Percentiles rank a stretch among this genome's conserved stretches.
These are phyloP conservation scores for Laterallus jamaicensis DNA, from an alignment of 2,113 vertebrate species.

Conservation along the genomic window DNA sequence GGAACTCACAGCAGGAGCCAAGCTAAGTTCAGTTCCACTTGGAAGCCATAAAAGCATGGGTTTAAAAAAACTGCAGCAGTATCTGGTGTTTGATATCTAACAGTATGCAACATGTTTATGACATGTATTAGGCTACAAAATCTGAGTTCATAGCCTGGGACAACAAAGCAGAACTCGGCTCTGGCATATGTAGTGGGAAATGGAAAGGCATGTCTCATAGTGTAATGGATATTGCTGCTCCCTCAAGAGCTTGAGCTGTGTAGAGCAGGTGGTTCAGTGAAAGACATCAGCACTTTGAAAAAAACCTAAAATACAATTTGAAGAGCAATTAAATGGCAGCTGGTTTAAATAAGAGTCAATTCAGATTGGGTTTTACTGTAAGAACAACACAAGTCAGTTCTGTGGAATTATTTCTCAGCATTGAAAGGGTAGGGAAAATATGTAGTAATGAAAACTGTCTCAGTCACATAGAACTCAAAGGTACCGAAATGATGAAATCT, in stretches of 20 bases:
- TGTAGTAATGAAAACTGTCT: neutral
- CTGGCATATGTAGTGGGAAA: conserved; percentile 57
- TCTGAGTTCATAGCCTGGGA: conserved; percentile 52
- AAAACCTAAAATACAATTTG: conserved; percentile 26
- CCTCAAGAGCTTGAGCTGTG: conserved; percentile 53
- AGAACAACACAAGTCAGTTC: neutral
- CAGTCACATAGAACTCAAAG: neutral
- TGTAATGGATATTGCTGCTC: conserved; percentile 67
- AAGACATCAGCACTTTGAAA: conserved; percentile 23
- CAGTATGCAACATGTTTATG: conserved; percentile 68
- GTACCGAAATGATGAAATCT: neutral
- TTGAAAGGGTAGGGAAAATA: neutral
- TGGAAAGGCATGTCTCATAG: conserved; percentile 34
- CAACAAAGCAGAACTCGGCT: conserved; percentile 53
- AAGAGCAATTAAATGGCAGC: conserved; percentile 41
- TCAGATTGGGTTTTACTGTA: neutral
- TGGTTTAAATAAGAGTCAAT: conserved; percentile 40
- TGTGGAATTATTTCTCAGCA: neutral
- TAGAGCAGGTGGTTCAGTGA: conserved; percentile 67
- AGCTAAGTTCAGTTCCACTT: conserved; percentile 64
- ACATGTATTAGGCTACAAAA: conserved; percentile 53
- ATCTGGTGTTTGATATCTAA: conserved; percentile 71
- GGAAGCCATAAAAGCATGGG: conserved; percentile 65
- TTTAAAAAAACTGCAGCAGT: conserved; percentile 55
- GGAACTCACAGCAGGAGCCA: conserved; percentile 62